Evolutionary conservation across 1,140 invertebrate genomes (phyloP), one percentile per base, ranked within the genome.

Genomic region (Ptiloglossa arizonensis): DNA sequence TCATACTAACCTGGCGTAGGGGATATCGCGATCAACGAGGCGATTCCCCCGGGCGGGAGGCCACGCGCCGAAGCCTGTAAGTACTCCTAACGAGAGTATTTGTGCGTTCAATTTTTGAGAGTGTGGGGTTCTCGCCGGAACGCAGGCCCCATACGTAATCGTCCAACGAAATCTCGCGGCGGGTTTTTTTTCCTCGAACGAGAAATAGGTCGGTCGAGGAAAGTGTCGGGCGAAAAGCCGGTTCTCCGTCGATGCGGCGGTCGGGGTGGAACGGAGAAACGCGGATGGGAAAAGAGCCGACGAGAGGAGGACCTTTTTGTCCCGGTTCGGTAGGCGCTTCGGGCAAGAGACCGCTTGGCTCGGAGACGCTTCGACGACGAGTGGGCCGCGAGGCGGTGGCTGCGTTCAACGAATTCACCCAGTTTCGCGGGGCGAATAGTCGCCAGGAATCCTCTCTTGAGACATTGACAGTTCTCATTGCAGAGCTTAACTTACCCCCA

Each of bases 1-100:
- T 11, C 91, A 93, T 93, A 93, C 93, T 93, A 93, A 93, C 93
- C 92, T 93, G 90, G 89, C 92, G 93, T 82, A 93, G 93, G 91
- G 92, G 91, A 88, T 91, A 93, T 90, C 92, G 92, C 90, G 92
- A 93, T 93, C 93, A 93, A 27, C 88, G 90, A 92, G 93, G 92
- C 92, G 92, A 91, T 92, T 93, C 91, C 93, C 90, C 91, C 93
- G 82, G 92, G 83, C 46, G 80, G 85, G 78, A 90, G 89, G 85
- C 74, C 89, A 88, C 73, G 71, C 79, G 92, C 92, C 91, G 91
- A 92, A 93, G 90, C 88, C 71, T 87, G 92, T 91, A 92, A 91
- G 90, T 90, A 90, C 87, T 86, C 89, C 82, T 75, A 85, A 80
- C 64, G 89, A 83, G 90, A 78, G 90, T 90, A 73, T 90, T 93